Evolutionary conservation across 2,113 vertebrate genomes (phyloP), one percentile per base, ranked within the genome.

Genomic region (Geococcyx californianus): DNA sequence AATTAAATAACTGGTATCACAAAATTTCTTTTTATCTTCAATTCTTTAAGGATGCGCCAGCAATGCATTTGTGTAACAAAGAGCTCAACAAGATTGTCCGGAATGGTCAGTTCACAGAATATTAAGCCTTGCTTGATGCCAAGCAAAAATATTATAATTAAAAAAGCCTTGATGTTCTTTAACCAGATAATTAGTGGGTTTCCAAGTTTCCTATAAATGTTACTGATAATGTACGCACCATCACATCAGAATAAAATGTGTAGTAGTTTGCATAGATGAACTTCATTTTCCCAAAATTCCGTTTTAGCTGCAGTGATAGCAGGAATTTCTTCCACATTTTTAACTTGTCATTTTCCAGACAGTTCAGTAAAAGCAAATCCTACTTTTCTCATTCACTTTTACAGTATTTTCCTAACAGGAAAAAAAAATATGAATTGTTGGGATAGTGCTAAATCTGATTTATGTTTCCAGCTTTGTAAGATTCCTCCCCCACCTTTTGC

Each of bases 1-100:
- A 96, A 94, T 76, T 94, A 92, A 89, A 78, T 78, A 90, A 94
- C 45, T 69, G 28, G 21, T 62, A 87, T 89, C 34, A 82, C 17
- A 63, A 56, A 31, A 34, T 64, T 80, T 94, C 55, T 64, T 93
- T 84, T 75, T 91, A 63, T 40, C 72, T 94, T 60, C 58, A 80
- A 11, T 88, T 92, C 5, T 23, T 80, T 92, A 91, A 94, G 84
- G 52, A 84, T 44, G 68, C 11, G 29, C 29, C 51, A 81, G 72
- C 80, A 95, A 74, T 52, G 72, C 16, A 58, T 31, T 28, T 82
- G 47, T 58, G 38, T 56, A 94, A 88, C 55, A 92, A 90, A 33
- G 36, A 74, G 64, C 76, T 83, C 31, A 64, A 54, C 54, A 66
- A 90, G 58, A 62, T 84, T 52, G 89, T 82, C 29, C 34, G 59